Evolutionary conservation across 2,113 vertebrate genomes (phyloP), one percentile per base, ranked within the genome.

Genomic region (Noturus placidus): DNA sequence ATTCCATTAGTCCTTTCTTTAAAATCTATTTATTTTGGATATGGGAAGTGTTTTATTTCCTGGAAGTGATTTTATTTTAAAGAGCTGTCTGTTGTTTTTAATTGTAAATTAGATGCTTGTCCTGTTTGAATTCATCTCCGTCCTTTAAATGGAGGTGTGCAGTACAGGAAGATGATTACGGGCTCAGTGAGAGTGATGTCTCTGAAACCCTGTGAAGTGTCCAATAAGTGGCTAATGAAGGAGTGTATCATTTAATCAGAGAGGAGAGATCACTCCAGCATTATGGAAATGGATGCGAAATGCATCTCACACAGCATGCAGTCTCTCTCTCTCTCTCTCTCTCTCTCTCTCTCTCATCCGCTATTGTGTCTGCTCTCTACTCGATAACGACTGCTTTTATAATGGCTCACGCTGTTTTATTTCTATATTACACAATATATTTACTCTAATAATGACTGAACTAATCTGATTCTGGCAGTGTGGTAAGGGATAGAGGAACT

Each of bases 231-330:
- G 50, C 35, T 82, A 78, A 72, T 83, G 84, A 67, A 72, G 38
- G 67, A 84, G 19, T 77, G 46, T 56, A 67, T 88, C 61, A 56
- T 82, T 79, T 88, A 82, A 87, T 88, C n/a, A 88, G 52, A 90
- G 52, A 90, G 61, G 63, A 59, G n/a, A 50, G 17, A 87, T 87
- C 70, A 61, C 30, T 83, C 57, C 22, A 54, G 77, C 38, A 20
- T 65, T 38, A 84, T 89, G 79, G 79, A 85, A 89, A 91, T 81
- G 5, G 59, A 54, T 30, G 46, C 38, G 76, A 59, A 85, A 80
- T 15, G 35, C 52, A 87, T 86, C 76, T 54, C 76, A 78, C 61
- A 38, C 46, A 30, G 57, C 17, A 27, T 20, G 14, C n/a, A 50
- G 9, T 57, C 78, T 35, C n/a, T 56, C 52, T 22, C 50, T 30